Evolutionary conservation across 2,888 invertebrate species (phyloP), one percentile per base, ranked within the genome.

Genomic region (Xestia rhomboidea): DNA sequence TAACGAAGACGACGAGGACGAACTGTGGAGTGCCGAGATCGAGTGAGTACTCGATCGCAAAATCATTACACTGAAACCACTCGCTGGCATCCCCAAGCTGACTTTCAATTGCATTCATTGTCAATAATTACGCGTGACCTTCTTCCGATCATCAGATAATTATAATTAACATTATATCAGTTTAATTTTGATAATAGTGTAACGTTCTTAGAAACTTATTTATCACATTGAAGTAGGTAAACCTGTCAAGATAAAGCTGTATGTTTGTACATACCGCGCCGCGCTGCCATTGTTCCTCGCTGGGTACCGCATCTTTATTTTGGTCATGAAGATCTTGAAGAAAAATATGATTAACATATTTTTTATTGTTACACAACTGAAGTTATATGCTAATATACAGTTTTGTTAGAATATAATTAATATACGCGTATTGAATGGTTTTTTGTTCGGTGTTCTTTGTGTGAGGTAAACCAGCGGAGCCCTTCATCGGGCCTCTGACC

Each of bases 241-340:
- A 96, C 95, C 92, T 95, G 95, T 95, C 96, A 95, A 95, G 96
- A 96, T 96, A 96, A 95, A 89, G 84, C 82, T 88, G 89, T 90
- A 85, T 94, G 94, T 96, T 94, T 95, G 93, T 92, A 88, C 91
- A 91, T 88, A 89, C 88, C 88, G 90, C 89, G 88, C 87, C 87
- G 90, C 89, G 89, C 89, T 89, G 92, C 91, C 92, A 91, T 94
- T 94, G 93, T 94, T 93, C 91, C 86, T 90, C 88, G 87, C 87
- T 90, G 86, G 88, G 87, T 88, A 81, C 84, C 83, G 81, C 87
- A 89, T 88, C 88, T 90, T 89, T 90, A 89, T 90, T 89, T 88
- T 86, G 87, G 78, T 81, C 78, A 79, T 82, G 74, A 81, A 79
- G 60, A 85, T 87, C 83, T 84, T 76, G 76, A 71, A 83, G 82